phyloP scores from a whole-genome alignment of 1,140 invertebrate species.

The Uloborus diversus region DNA sequence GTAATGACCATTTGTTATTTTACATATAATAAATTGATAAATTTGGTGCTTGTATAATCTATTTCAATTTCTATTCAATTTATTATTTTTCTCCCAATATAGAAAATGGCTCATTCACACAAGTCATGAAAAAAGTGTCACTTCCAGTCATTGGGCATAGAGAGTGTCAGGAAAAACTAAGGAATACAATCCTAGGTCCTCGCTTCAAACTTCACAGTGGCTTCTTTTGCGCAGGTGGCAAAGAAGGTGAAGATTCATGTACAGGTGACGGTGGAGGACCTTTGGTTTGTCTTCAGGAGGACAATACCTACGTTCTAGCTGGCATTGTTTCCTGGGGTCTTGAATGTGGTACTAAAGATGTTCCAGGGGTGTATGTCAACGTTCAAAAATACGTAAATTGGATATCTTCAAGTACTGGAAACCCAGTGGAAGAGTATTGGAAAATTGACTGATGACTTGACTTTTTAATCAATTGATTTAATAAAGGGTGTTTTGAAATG shows the following conservation, averaged over 20 bases:
- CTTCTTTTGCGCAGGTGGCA: conserved; percentile 71
- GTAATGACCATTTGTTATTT: too few relatives aligned
- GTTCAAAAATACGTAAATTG: conserved; percentile 72
- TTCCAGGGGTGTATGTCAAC: conserved; percentile 77
- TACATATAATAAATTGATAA: too few relatives aligned
- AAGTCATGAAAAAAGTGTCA: conserved; percentile 76
- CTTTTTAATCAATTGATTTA: too few relatives aligned
- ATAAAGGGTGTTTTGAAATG: too few relatives aligned
- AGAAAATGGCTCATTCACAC: conserved; percentile 48
- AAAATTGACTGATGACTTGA: too few relatives aligned
- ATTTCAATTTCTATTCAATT: too few relatives aligned
- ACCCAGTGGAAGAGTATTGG: background rate
- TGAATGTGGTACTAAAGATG: conserved; percentile 72
- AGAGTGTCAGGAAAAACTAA: conserved; percentile 67
- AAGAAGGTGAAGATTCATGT: conserved; percentile 33
- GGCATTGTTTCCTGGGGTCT: conserved; percentile 80
- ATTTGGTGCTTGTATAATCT: too few relatives aligned
- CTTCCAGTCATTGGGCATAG: conserved; percentile 69
- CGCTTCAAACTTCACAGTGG: conserved; percentile 66
- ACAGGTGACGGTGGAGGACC: conserved; percentile 78
- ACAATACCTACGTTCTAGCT: conserved; percentile 74
- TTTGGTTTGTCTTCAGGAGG: conserved; percentile 76
- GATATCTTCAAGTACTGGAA: conserved; percentile 66
- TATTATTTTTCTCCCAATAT: background rate
- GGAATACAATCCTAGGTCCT: conserved; percentile 66